These are phyloP conservation scores for Sebastes fasciatus DNA, from an alignment of 2,113 vertebrate species.

Conservation along the genomic window DNA sequence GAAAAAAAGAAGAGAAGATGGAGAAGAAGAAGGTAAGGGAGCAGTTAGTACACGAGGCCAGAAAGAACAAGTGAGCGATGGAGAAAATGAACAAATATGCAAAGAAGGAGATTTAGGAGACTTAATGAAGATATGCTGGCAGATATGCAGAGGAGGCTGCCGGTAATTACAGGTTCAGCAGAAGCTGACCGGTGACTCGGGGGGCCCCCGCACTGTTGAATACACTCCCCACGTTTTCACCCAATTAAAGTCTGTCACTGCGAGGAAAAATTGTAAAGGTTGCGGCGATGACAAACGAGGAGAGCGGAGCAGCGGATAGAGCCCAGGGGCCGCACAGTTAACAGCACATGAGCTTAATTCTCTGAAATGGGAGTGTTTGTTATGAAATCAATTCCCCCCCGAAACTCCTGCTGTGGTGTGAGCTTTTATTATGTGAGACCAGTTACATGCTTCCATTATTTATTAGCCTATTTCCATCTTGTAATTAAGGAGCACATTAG, in stretches of 20 bases:
- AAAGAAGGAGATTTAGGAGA: not conserved
- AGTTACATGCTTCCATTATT: conserved; percentile 24
- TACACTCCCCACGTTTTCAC: conserved; percentile 25
- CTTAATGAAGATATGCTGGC: not conserved
- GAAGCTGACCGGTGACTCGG: conserved; percentile 2
- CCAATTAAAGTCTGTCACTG: conserved; percentile 45
- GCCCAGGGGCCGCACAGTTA: conserved; percentile 14
- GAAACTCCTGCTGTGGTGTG: not conserved
- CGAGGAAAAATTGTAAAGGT: conserved; percentile 5
- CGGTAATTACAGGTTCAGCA: conserved; percentile 16
- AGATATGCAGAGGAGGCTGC: not conserved
- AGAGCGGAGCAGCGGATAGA: not conserved
- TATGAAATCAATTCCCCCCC: conserved; percentile 9
- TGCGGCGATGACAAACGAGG: conserved; percentile 8
- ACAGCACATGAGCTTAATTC: not conserved
- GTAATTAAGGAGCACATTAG: conserved; percentile 33
- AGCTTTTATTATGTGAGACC: conserved; percentile 23
- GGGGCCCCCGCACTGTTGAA: not conserved
- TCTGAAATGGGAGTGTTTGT: conserved; percentile 14
- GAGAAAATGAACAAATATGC: not conserved
- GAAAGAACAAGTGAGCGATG: not conserved
- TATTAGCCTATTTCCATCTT: conserved; percentile 25
- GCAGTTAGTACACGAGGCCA: not conserved
- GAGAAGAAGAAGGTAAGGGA: not conserved
- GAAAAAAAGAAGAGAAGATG: not conserved